Evolutionary conservation across 2,888 invertebrate genomes (phyloP), one percentile per base, ranked within the genome.

Genomic region (Sericinus montela): DNA sequence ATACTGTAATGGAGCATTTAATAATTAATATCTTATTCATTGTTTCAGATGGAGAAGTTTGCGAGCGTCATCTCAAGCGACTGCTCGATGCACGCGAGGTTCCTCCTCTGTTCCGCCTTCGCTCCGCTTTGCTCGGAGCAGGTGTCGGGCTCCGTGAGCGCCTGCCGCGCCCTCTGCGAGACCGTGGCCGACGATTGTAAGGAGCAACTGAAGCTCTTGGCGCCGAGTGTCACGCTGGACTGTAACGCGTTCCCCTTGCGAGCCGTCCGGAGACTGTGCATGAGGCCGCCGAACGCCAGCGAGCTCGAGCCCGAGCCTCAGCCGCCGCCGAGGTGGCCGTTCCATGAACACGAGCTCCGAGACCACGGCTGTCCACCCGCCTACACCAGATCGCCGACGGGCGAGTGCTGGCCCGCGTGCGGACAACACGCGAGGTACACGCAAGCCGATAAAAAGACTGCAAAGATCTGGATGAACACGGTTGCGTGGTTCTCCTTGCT

Each of bases 81-180:
- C 44, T 97, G 97, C 73, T 96, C 96, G 3, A 89, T 91, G 49
- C 94, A 95, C 68, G 91, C 96, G 35, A 92, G 94, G 59, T 95
- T 97, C 79, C 94, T 97, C 70, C 91, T 98, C 53, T 98, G 97
- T 86, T 95, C 97, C 11, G 94, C 97, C 45, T 95, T 95, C 79
- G 95, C 95, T 8, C 97, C 97, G 30, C 94, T 98, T 76, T 98
- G 97, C 81, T 95, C 96, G 25, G 94, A 95, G 68, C 94, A 96
- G 76, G 94, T 95, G 56, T 92, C 94, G 19, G 94, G 94, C 62
- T 94, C 95, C 34, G 95, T 97, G 54, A 94, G 95, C 52, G 94
- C 96, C 8, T 97, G 97, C 81, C 91, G 95, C 53, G 93, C 94
- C 16, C 93, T 97, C 58, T 97, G 97, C 80, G 93, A 95, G 68